phyloP scores from a whole-genome alignment of 2,797 vertebrate genomes.

The Intellagama lesueurii region DNA sequence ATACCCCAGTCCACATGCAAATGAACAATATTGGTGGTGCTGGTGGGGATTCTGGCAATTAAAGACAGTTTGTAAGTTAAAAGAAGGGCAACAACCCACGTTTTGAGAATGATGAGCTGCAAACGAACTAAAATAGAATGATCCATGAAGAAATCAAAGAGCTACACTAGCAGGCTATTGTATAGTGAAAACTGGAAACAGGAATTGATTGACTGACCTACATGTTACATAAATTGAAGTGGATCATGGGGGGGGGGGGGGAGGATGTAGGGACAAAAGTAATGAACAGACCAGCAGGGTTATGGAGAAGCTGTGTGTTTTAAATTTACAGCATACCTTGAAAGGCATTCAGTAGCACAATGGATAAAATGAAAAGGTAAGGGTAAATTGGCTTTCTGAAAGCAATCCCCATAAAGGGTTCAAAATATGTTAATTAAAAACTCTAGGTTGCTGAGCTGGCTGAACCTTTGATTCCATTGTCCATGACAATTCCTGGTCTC shows the following conservation, averaged over 20 bases:
- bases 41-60: not conserved
- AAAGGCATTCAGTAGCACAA: not conserved
- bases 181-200: constrained; percentile 1
- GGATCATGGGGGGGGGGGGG: not conserved
- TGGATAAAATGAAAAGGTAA: not conserved
- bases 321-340: not conserved
- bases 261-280: not conserved
- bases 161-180: not conserved
- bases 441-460: not conserved
- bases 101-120: too few relatives aligned
- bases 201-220: constrained; percentile 17
- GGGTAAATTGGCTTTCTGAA: constrained; percentile 12
- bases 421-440: constrained; percentile 21
- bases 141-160: not conserved
- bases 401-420: not conserved
- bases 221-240: constrained; percentile 2
- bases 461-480: constrained; percentile 14
- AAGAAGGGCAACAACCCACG: not conserved
- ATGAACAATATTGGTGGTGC: not conserved
- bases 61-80: not conserved
- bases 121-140: not conserved
- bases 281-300: constrained; percentile 2
- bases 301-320: not conserved
- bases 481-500: not conserved
- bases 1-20: not conserved